Percentiles rank a stretch among this genome's conserved stretches.
These are phyloP conservation scores for Leptinotarsa peninsularis DNA, from an alignment of 2,888 invertebrate genomes.

Conservation along the genomic window DNA sequence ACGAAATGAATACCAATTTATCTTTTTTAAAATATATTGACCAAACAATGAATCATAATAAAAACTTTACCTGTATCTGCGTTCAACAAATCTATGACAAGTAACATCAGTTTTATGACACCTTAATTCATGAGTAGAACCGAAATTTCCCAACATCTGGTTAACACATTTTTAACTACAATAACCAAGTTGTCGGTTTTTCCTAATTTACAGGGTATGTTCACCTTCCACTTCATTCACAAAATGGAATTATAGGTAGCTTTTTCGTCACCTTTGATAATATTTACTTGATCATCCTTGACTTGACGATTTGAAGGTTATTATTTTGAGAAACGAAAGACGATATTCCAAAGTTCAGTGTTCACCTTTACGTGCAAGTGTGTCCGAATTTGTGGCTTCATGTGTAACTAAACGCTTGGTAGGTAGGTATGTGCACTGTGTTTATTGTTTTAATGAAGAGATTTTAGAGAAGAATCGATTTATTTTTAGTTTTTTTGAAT, in stretches of 20 bases:
- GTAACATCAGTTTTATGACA: slow-evolving; percentile 8
- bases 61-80: slow-evolving; percentile 1
- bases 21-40: background rate
- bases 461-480: too few species aligned
- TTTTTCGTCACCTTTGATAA: background rate
- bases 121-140: slow-evolving; percentile 23
- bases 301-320: too few species aligned
- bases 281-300: slow-evolving; percentile 4
- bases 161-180: slow-evolving; percentile 27
- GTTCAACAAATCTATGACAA: slow-evolving; percentile 10
- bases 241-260: slow-evolving; percentile 3
- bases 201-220: background rate
- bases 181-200: slow-evolving; percentile 25
- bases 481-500: too few species aligned
- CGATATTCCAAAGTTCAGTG: too few species aligned
- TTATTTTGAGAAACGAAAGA: too few species aligned
- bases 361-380: too few species aligned
- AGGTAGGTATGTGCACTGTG: too few species aligned
- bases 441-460: too few species aligned
- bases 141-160: slow-evolving; percentile 39
- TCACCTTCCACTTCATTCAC: slow-evolving; percentile 21
- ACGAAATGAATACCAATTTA: background rate
- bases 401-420: too few species aligned
- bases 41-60: background rate
- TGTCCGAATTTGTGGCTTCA: too few species aligned